Base-by-base conservation (phyloP, 1,140 invertebrate genomes). In the Anoplolepis gracilipes region DNA sequence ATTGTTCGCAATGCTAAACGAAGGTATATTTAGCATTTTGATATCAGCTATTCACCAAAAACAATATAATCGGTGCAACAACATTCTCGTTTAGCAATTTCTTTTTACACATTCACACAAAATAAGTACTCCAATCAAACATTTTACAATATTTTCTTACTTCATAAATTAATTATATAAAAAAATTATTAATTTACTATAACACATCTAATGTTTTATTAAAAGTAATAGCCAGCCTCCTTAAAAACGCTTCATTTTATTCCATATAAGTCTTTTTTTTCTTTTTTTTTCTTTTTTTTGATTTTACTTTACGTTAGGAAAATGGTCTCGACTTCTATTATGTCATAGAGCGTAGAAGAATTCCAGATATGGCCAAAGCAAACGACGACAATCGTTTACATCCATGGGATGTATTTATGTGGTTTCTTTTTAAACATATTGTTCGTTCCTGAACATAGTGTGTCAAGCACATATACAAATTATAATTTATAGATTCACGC, bases 81-180 rank as follows among this genome's bases (percentile, higher is more conserved):
- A 89, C 89, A 11, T 22, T 81, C 16, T 2, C 61, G 65, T 75
- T 65, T 86, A 87, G 59, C 53, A 65, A 84, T 53, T 89, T 81
- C 55, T 28, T 65, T 61, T 77, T 79, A 70, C 84, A 91, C 87
- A 91, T 92, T 91, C 91, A 88, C 84, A 88, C 87, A 86, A 59
- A 65, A 87, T 92, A 92, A 92, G 91, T 92, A 92, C 88, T 85
- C 88, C 79, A 85, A 92, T 92, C 88, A 90, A 86, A 90, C 87
- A 90, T 87, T 90, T 91, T 92, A 91, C 81, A 87, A 84, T 49
- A 49, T 88, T 86, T 90, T 88, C 90, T 93, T 93, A 90, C 89
- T 89, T 89, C 90, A 95, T 94, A 94, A 95, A 94, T 95, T 94
- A 95, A 94, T 94, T 93, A 93, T 91, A 93, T 94, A 92, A 93